These are phyloP conservation scores for Chionodraco myersi DNA, from an alignment of 2,113 vertebrate genomes.

Conservation along the genomic window DNA sequence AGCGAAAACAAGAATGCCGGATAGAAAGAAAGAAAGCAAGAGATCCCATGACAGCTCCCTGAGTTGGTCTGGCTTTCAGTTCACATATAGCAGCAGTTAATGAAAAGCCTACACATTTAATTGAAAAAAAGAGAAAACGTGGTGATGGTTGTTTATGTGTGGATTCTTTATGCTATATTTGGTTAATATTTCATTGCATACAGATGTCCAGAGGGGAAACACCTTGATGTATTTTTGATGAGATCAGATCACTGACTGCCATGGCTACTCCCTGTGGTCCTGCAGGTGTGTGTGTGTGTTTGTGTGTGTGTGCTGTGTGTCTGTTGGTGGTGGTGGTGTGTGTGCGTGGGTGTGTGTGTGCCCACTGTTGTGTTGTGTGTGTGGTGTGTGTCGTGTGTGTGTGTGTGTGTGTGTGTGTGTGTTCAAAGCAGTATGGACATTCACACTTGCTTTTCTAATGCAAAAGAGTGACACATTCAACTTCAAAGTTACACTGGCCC, in stretches of 20 bases:
- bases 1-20: not conserved
- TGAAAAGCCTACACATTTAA: conserved; percentile 25
- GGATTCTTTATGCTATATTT: conserved; percentile 19
- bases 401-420: not conserved
- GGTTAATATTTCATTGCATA: conserved; percentile 63
- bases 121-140: not conserved
- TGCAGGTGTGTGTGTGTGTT: conserved; percentile 25
- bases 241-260: conserved; percentile 58
- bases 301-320: not conserved
- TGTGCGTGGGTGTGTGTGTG: no score
- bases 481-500: not conserved
- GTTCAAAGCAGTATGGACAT: not conserved
- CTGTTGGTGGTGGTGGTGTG: no score
- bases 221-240: conserved; percentile 73
- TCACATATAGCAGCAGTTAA: not conserved
- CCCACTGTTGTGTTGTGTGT: no score
- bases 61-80: not conserved
- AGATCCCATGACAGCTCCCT: conserved; percentile 16
- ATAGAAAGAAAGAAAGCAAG: not conserved
- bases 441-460: not conserved
- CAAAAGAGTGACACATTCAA: not conserved
- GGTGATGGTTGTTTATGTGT: conserved; percentile 20
- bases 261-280: conserved; percentile 41
- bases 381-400: no score
- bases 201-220: conserved; percentile 57